These are phyloP conservation scores for Apodemus sylvaticus DNA, from an alignment of 2,113 vertebrate species.

Conservation along the genomic window DNA sequence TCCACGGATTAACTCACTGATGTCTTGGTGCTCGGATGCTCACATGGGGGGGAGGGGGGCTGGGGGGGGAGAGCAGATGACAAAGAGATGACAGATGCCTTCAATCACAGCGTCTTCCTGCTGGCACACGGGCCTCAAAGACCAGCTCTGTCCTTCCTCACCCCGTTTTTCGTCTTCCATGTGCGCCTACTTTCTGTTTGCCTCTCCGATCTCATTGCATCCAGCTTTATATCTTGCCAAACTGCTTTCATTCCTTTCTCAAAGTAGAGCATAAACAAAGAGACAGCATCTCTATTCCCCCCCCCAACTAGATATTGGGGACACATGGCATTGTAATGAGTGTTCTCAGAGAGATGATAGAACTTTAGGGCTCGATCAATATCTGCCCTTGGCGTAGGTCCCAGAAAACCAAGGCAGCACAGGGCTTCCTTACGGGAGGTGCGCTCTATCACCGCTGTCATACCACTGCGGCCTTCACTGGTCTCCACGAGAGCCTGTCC, in stretches of 20 bases:
- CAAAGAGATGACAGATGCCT: not conserved
- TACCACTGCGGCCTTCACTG: not conserved
- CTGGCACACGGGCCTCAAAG: not conserved
- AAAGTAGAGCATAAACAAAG: constrained; percentile 40
- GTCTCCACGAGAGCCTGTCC: not conserved
- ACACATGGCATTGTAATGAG: not conserved
- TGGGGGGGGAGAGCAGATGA: not conserved
- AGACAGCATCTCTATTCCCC: not conserved
- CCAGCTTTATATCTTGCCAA: constrained; percentile 27
- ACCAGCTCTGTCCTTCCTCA: not conserved
- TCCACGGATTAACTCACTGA: not conserved
- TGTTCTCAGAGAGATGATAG: not conserved
- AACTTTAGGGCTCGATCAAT: not conserved
- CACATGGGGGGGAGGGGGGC: not conserved
- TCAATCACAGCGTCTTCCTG: constrained; percentile 63
- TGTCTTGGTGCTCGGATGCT: not conserved
- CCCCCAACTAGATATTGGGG: not conserved
- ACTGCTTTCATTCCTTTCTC: constrained; percentile 9
- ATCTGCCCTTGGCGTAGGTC: not conserved
- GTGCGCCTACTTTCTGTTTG: not conserved
- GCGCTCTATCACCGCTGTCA: not conserved
- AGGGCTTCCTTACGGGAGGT: not conserved
- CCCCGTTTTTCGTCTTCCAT: not conserved
- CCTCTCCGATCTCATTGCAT: constrained; percentile 29
- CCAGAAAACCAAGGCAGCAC: constrained; percentile 3